These are phyloP conservation scores for Glareola pratincola DNA, from an alignment of 2,113 vertebrate species.

Conservation along the genomic window DNA sequence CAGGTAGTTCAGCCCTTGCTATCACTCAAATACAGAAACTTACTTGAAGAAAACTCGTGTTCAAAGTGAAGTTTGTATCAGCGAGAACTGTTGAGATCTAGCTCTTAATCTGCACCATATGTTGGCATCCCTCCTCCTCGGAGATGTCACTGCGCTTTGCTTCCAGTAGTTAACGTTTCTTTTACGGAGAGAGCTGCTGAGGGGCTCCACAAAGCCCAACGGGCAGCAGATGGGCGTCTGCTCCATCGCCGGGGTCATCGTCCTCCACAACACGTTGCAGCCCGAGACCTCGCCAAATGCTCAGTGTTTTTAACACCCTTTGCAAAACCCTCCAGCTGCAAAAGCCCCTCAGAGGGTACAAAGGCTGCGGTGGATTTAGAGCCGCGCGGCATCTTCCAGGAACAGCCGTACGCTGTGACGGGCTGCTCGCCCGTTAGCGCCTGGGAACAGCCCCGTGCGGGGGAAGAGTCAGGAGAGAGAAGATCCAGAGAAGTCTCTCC, in stretches of 20 bases:
- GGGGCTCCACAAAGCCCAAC: not conserved
- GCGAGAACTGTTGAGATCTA: not conserved
- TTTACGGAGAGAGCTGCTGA: not conserved
- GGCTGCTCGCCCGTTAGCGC: fast-evolving
- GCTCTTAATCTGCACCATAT: not conserved
- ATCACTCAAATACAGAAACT: not conserved
- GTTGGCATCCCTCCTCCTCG: not conserved
- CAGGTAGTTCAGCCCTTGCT: not conserved
- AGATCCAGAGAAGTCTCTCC: no score
- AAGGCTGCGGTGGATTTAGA: not conserved
- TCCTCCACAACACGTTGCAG: not conserved
- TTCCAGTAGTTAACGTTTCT: not conserved
- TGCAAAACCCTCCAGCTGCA: not conserved
- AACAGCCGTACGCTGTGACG: not conserved
- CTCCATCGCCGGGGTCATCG: not conserved
- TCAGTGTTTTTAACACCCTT: not conserved
- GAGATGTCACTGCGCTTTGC: not conserved
- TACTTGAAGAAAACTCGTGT: not conserved
- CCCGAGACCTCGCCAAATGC: not conserved
- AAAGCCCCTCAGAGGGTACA: not conserved
- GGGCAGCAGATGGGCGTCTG: not conserved
- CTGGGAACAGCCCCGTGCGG: not conserved
- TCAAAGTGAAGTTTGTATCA: not conserved
- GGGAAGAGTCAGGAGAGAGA: not conserved
- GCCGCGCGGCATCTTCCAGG: not conserved